These are phyloP conservation scores for Megaptera novaeangliae DNA, from an alignment of 2,113 vertebrate species.

Conservation along the genomic window DNA sequence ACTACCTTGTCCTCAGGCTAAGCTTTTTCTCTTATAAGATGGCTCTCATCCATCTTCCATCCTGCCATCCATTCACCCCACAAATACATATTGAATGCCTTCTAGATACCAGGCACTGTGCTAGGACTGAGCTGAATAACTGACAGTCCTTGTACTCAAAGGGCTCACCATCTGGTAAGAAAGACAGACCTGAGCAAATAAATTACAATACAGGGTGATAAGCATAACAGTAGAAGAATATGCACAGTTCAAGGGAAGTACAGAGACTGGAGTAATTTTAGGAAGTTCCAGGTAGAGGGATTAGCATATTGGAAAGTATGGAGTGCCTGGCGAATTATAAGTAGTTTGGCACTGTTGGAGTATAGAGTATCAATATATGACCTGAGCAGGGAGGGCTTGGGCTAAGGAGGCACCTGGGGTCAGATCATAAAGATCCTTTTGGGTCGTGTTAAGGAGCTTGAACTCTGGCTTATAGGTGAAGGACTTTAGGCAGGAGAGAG, in stretches of 20 bases:
- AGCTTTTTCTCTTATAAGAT: background rate
- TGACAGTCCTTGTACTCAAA: background rate
- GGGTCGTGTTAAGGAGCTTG: background rate
- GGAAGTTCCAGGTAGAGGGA: background rate
- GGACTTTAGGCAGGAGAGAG: background rate
- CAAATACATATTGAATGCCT: background rate
- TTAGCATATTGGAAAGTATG: background rate
- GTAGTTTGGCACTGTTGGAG: background rate
- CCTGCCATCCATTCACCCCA: background rate
- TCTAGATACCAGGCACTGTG: background rate
- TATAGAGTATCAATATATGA: background rate
- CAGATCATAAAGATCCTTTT: background rate
- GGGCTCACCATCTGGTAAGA: background rate
- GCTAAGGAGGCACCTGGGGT: background rate
- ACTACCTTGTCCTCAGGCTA: background rate
- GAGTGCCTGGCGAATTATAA: too few species aligned
- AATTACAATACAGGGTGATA: background rate
- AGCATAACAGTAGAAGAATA: background rate
- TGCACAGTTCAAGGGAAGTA: background rate
- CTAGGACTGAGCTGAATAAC: background rate
- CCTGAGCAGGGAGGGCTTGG: accelerated
- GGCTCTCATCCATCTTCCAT: background rate
- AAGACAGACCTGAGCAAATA: background rate
- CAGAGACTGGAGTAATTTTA: background rate
- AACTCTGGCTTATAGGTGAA: background rate